phyloP scores from a whole-genome alignment of 2,797 vertebrate genomes.

The Chromis chromis region DNA sequence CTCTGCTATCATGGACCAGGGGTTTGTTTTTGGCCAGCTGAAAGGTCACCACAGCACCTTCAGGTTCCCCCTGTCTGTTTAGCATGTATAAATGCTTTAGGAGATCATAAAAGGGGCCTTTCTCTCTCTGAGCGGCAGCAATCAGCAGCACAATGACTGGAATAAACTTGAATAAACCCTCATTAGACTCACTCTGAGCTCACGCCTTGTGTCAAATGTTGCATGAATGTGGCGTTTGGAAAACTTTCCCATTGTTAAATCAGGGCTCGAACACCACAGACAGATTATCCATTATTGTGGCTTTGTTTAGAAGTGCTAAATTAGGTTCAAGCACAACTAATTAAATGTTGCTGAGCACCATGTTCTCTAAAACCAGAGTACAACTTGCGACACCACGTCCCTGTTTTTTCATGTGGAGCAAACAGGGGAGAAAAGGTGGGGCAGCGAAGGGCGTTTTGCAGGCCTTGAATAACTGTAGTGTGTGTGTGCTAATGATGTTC shows the following conservation, averaged over 20 bases:
- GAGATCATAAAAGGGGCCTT: slow-evolving; percentile 13
- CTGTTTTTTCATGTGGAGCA: slow-evolving; percentile 21
- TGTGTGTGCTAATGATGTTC: slow-evolving; percentile 63
- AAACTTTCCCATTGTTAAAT: slow-evolving; percentile 22
- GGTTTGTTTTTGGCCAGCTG: slow-evolving; percentile 52
- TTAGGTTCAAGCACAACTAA: slow-evolving; percentile 26
- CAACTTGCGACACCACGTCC: slow-evolving; percentile 16
- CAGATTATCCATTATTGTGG: slow-evolving; percentile 36
- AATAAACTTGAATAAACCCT: slow-evolving; percentile 28
- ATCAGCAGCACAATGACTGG: slow-evolving; percentile 18
- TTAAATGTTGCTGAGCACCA: slow-evolving; percentile 19
- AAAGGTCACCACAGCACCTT: slow-evolving; percentile 49
- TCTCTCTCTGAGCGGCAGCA: slow-evolving; percentile 16
- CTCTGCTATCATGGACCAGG: slow-evolving; percentile 43
- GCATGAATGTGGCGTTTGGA: slow-evolving; percentile 39
- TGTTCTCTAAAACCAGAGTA: slow-evolving; percentile 28
- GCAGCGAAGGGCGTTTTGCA: slow-evolving; percentile 38
- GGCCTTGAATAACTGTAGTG: slow-evolving; percentile 58
- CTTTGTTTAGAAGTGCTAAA: slow-evolving; percentile 28
- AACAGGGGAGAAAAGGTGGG: slow-evolving; percentile 50
- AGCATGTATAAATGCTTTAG: slow-evolving; percentile 5
- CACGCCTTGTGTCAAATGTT: slow-evolving; percentile 37
- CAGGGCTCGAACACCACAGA: slow-evolving; percentile 24
- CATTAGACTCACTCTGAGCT: slow-evolving; percentile 29
- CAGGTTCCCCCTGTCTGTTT: slow-evolving; percentile 21